These are phyloP conservation scores for Lysandra bellargus DNA, from an alignment of 2,888 invertebrate species.

Conservation along the genomic window DNA sequence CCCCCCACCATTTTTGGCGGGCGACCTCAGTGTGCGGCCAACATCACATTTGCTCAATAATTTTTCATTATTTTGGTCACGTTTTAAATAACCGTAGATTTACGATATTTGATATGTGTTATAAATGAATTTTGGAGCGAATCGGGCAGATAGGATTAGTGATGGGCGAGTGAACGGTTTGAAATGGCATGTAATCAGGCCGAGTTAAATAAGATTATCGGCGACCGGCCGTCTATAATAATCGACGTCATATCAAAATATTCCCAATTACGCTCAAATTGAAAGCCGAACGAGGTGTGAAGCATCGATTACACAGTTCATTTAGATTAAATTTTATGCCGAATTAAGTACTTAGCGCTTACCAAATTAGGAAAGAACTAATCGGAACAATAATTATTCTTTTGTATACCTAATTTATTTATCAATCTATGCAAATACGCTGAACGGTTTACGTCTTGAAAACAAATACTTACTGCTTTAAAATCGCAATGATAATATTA, in stretches of 20 bases:
- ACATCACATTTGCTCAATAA: not conserved
- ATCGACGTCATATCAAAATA: slow-evolving; percentile 3
- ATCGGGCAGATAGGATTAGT: slow-evolving; percentile 14
- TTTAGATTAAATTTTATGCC: slow-evolving; percentile 4
- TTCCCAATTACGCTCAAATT: slow-evolving; percentile 11
- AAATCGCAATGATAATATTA: no score
- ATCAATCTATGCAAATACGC: not conserved
- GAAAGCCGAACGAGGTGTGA: slow-evolving; percentile 4
- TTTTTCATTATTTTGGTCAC: not conserved
- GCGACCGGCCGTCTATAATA: not conserved
- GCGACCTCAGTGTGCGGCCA: no score
- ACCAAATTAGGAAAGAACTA: not conserved
- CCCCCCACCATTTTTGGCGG: no score
- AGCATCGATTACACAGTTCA: slow-evolving; percentile 6
- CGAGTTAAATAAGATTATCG: slow-evolving; percentile 27
- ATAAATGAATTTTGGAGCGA: slow-evolving; percentile 1
- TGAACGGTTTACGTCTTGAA: not conserved
- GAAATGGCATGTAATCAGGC: slow-evolving; percentile 23
- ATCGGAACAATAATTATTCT: not conserved
- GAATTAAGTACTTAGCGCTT: not conserved
- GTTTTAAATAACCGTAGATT: not conserved
- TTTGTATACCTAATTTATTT: not conserved
- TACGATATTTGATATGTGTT: slow-evolving; percentile 12
- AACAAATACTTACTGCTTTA: not conserved
- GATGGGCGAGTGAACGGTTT: slow-evolving; percentile 16